These are phyloP conservation scores for Tursiops truncatus DNA, from an alignment of 2,113 vertebrate genomes.

Conservation along the genomic window DNA sequence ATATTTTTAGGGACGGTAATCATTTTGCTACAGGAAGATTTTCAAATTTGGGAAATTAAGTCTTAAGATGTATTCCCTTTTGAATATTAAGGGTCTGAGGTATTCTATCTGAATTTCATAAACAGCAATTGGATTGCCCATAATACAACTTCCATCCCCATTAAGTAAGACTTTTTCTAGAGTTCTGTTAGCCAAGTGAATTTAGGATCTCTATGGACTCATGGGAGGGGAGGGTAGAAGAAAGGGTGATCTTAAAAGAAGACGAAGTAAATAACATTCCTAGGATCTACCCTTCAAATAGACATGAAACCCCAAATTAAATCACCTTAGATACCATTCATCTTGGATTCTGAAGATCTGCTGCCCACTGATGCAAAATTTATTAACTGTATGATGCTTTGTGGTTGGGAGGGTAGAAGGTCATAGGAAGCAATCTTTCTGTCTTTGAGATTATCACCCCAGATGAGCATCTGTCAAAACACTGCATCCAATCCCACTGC, in stretches of 20 bases:
- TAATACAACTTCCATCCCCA: not conserved
- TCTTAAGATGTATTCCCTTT: not conserved
- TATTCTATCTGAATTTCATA: slow-evolving; percentile 32
- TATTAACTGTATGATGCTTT: not conserved
- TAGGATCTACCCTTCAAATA: not conserved
- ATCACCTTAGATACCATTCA: not conserved
- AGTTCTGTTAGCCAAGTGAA: not conserved
- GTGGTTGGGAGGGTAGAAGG: not conserved
- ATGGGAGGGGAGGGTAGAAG: not conserved
- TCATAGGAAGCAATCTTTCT: not conserved
- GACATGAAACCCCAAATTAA: not conserved
- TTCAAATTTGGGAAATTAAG: not conserved
- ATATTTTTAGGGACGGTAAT: not conserved
- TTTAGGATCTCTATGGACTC: not conserved
- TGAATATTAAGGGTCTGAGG: not conserved
- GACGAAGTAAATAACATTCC: not conserved
- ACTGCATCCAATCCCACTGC: not conserved
- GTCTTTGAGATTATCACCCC: not conserved
- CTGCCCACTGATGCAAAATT: not conserved
- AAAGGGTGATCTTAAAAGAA: slow-evolving; percentile 22
- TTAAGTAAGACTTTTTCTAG: slow-evolving; percentile 29
- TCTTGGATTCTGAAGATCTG: not conserved
- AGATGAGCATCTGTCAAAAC: not conserved
- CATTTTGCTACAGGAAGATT: not conserved
- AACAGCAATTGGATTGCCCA: not conserved